Base-by-base conservation (phyloP, 1,140 invertebrate genomes). In the Drosophila punjabiensis region DNA sequence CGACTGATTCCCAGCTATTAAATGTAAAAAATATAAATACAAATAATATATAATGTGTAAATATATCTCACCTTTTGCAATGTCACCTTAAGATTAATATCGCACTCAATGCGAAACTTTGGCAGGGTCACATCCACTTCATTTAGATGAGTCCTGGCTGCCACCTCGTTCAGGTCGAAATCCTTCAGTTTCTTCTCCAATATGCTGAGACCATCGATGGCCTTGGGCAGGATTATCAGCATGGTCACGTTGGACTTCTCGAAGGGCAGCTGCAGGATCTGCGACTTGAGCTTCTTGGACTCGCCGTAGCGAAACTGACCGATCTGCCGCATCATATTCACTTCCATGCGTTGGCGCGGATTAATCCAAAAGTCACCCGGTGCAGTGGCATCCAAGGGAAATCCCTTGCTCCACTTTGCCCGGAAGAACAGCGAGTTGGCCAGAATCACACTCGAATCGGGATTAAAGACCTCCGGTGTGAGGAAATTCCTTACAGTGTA, bases 371-470 rank as follows among this genome's bases (percentile, higher is more conserved):
- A 86, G 18, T 87, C 83, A 4, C 90, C 33, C 59, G 92, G 16
- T 87, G 81, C 18, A 47, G 93, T 69, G 88, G 82, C 67, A 76
- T 86, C 5, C 93, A 59, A 32, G 93, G 87, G 79, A 96, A 96
- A 58, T 79, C 69, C 64, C 73, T 88, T 32, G 80, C 92, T 73
- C 96, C 96, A 97, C 14, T 93, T 92, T 37, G 95, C 96, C 92
- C 96, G 95, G 89, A 96, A 96, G 91, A 95, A 96, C 16, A 96
- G 91, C 0, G 95, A 95, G 85, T 96, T 97, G 30, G 94, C 94
- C 62, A 95, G 93, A 68, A 95, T 94, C 74, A 95, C 89, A 39
- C 55, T 92, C 78, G 94, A 94, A 10, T 90, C 58, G 4, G 33
- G 10, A 48, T 56, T 78, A 0, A 95, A 77, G 18, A 86, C 74